phyloP scores from a whole-genome alignment of 2,797 vertebrate species.

The Orientallactaga sibirica region DNA sequence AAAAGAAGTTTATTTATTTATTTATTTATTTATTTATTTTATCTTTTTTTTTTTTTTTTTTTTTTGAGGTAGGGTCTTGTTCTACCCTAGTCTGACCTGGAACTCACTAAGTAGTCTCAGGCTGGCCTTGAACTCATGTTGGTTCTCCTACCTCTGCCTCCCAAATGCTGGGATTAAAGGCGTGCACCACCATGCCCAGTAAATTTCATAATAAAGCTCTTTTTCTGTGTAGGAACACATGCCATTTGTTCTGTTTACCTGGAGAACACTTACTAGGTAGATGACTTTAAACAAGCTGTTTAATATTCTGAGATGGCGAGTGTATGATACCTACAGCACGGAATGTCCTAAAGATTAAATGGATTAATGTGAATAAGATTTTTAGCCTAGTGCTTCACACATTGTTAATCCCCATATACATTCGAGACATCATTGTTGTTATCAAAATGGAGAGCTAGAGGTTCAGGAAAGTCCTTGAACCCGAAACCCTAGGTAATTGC shows the following conservation, averaged over 20 bases:
- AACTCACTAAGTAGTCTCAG: no score
- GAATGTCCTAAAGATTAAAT: background rate
- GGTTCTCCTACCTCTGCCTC: no score
- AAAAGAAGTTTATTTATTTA: no score
- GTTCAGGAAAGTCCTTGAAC: no score
- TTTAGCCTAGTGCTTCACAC: background rate
- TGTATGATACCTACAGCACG: background rate
- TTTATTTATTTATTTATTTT: no score
- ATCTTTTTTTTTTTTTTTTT: no score
- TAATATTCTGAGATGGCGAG: background rate
- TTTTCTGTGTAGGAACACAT: background rate
- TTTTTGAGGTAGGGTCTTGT: no score
- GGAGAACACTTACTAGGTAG: background rate
- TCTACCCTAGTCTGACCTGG: no score
- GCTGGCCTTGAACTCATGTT: no score
- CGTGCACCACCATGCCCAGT: no score
- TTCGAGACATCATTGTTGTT: background rate
- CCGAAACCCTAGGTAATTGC: no score
- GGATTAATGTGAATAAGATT: conserved; percentile 15
- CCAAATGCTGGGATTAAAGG: no score
- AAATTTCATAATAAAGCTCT: background rate
- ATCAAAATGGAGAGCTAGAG: background rate
- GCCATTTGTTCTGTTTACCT: background rate
- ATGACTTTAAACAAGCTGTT: conserved; percentile 2
- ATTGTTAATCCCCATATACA: background rate